These are phyloP conservation scores for Paraplagusia blochii DNA, from an alignment of 2,113 vertebrate species.

Conservation along the genomic window DNA sequence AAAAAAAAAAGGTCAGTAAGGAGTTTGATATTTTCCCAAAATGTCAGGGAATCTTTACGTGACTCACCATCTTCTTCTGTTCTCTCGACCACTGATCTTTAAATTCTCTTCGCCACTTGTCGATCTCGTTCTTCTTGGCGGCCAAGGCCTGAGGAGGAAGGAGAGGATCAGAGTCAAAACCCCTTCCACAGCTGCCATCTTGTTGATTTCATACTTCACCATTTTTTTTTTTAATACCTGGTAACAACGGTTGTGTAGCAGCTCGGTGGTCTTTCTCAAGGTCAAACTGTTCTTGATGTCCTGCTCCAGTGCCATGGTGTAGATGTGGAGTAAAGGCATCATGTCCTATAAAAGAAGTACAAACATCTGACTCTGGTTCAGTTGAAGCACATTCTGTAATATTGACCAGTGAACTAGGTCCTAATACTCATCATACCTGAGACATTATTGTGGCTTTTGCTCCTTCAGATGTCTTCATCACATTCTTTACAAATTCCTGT, in stretches of 20 bases:
- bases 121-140: slow-evolving; percentile 87
- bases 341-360: slow-evolving; percentile 66
- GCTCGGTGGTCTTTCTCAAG: slow-evolving; percentile 68
- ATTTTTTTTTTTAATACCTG: slow-evolving; percentile 65
- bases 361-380: no score
- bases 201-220: neutral
- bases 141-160: slow-evolving; percentile 78
- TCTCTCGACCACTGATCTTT: slow-evolving; percentile 89
- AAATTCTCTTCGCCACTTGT: slow-evolving; percentile 91
- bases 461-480: slow-evolving; percentile 82
- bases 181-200: neutral
- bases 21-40: no score
- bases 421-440: slow-evolving; percentile 74
- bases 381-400: no score
- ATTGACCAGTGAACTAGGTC: no score
- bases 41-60: neutral
- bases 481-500: slow-evolving; percentile 83
- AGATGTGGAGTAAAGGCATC: slow-evolving; percentile 86
- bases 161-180: neutral
- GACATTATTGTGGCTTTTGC: slow-evolving; percentile 75
- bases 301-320: slow-evolving; percentile 83
- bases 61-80: slow-evolving; percentile 84
- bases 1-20: neutral
- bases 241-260: slow-evolving; percentile 84
- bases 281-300: slow-evolving; percentile 77